phyloP scores from a whole-genome alignment of 2,797 vertebrate genomes.

The Phoeniculus purpureus region DNA sequence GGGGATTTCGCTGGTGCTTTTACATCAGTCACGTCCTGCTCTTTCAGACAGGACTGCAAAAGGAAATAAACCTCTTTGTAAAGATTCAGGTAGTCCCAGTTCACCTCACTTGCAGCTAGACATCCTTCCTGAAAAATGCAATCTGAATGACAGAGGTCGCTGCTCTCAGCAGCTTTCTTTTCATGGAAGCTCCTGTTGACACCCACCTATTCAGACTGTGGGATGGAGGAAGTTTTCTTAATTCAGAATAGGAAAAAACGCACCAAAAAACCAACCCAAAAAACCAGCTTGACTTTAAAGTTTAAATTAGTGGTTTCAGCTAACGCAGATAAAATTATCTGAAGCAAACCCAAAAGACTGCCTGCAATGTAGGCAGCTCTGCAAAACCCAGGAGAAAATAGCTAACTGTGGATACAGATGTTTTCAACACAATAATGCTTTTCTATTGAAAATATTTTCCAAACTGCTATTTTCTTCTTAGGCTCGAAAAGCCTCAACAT shows the following conservation, averaged over 20 bases:
- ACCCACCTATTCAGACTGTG: neutral
- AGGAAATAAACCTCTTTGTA: neutral
- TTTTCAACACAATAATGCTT: slow-evolving; percentile 10
- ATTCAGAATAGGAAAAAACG: neutral
- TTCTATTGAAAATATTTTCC: slow-evolving; percentile 13
- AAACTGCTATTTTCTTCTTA: neutral
- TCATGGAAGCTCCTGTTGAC: neutral
- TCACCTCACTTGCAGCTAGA: neutral
- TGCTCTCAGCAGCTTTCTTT: neutral
- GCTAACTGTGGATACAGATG: neutral
- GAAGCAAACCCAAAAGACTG: neutral
- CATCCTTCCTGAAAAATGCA: neutral
- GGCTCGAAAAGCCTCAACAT: neutral
- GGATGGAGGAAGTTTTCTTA: neutral
- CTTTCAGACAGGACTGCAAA: neutral
- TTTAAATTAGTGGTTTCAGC: neutral
- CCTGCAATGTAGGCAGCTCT: neutral
- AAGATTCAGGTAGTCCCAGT: neutral
- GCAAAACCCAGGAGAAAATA: neutral
- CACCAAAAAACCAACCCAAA: neutral
- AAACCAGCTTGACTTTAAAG: neutral
- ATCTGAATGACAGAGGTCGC: neutral
- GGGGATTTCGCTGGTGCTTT: neutral
- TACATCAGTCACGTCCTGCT: neutral
- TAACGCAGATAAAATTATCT: neutral